Conservation (phyloP, 2,113 vertebrate genomes). For the Phylloscopus trochilus region DNA sequence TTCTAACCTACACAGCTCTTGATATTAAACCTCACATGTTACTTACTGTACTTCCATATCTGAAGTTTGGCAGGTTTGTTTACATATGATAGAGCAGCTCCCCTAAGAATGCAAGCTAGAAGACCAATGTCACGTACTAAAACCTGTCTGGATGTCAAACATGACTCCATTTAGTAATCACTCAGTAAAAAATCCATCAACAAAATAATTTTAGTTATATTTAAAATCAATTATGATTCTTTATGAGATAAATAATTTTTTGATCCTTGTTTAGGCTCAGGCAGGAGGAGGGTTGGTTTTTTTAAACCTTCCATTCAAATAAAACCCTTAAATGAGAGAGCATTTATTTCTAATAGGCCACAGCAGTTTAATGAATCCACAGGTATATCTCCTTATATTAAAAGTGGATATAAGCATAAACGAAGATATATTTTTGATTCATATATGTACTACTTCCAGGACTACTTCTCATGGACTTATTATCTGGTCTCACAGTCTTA, state of each 20-base stretch:
- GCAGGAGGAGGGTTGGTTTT: rapidly evolving
- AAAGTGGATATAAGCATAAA: not conserved
- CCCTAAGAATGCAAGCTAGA: not conserved
- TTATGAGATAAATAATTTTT: not conserved
- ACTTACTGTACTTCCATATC: not conserved
- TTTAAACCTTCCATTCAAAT: not conserved
- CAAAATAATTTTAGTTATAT: not conserved
- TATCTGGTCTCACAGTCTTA: not conserved
- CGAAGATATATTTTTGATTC: not conserved
- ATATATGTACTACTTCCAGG: not conserved
- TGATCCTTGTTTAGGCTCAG: not conserved
- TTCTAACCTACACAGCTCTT: not conserved
- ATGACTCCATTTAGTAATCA: not conserved
- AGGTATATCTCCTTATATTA: not conserved
- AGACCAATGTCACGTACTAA: not conserved
- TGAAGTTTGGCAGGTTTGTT: not conserved
- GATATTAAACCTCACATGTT: not conserved
- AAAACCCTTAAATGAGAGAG: not conserved
- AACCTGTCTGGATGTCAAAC: not conserved
- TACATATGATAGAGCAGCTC: not conserved
- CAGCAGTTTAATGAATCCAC: not conserved
- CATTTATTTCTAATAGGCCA: not conserved
- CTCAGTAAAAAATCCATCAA: not conserved
- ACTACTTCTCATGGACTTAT: not conserved
- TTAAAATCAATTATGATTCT: not conserved